phyloP scores from a whole-genome alignment of 2,888 invertebrate genomes.

The Athetis lepigone region DNA sequence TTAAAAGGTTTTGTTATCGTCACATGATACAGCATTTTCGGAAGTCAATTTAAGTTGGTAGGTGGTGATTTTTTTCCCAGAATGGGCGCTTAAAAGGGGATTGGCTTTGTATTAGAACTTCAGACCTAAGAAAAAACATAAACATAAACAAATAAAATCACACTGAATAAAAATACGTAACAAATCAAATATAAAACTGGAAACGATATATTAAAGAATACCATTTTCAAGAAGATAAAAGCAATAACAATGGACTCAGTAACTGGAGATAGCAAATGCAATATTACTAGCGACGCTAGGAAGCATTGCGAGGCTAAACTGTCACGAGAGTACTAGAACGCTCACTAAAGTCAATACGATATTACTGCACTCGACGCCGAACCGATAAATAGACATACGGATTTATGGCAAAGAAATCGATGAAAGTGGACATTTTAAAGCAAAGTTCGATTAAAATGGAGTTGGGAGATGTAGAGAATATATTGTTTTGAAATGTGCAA shows the following conservation, averaged over 20 bases:
- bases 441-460: neutral
- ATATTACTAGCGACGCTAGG: slow-evolving; percentile 37
- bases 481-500: neutral
- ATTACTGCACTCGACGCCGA: slow-evolving; percentile 29
- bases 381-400: slow-evolving; percentile 1
- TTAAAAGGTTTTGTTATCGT: neutral
- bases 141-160: neutral
- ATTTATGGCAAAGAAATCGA: slow-evolving; percentile 9
- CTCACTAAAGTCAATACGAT: slow-evolving; percentile 22
- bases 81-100: no score
- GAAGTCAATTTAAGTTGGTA: neutral
- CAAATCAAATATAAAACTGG: slow-evolving; percentile 11
- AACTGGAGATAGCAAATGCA: slow-evolving; percentile 37
- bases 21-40: neutral
- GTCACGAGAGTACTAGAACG: slow-evolving; percentile 16
- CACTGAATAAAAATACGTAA: slow-evolving; percentile 5
- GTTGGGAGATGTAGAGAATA: neutral
- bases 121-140: neutral
- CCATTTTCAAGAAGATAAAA: slow-evolving; percentile 19
- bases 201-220: slow-evolving; percentile 30
- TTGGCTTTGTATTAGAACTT: neutral
- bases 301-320: slow-evolving; percentile 24
- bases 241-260: slow-evolving; percentile 42
- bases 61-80: neutral
- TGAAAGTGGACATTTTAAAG: neutral